Percentiles rank a stretch among this genome's conserved stretches.
phyloP scores from a whole-genome alignment of 2,888 invertebrate genomes.

The Eulithis testata region DNA sequence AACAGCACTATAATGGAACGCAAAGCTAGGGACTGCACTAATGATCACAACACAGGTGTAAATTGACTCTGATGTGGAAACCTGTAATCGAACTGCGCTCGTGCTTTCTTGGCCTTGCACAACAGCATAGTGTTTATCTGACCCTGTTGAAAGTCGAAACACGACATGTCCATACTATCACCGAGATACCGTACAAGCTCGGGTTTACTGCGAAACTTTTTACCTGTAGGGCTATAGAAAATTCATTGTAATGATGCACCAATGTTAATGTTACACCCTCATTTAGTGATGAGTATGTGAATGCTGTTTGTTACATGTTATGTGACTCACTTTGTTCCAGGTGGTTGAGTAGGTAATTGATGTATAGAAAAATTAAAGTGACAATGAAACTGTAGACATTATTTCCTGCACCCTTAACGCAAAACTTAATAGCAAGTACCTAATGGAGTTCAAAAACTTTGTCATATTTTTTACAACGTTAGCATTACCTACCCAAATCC shows the following conservation, averaged over 20 bases:
- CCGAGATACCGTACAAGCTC: conserved; percentile 91
- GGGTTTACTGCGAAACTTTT: conserved; percentile 92
- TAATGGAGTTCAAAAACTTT: no score
- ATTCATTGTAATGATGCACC: conserved; percentile 66
- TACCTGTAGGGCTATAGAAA: conserved; percentile 91
- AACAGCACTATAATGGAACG: conserved; percentile 59
- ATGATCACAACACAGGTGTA: conserved; percentile 81
- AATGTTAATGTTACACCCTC: conserved; percentile 52
- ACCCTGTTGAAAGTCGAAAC: conserved; percentile 93
- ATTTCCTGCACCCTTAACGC: neutral
- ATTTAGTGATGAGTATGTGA: conserved; percentile 60
- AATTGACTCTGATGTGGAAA: conserved; percentile 69
- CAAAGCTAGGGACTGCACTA: conserved; percentile 75
- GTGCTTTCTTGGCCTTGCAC: conserved; percentile 89
- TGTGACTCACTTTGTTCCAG: conserved; percentile 20
- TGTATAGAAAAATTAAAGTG: neutral
- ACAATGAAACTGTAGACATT: conserved; percentile 6
- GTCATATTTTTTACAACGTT: no score
- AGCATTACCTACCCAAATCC: no score
- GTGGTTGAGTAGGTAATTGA: conserved; percentile 7
- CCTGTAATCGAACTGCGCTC: conserved; percentile 89
- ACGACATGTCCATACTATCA: conserved; percentile 90
- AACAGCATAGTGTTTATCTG: conserved; percentile 89
- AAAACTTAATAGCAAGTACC: no score
- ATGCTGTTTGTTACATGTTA: conserved; percentile 54